Conservation (phyloP, 2,888 invertebrate species). For the Steinernema carpocapsae region DNA sequence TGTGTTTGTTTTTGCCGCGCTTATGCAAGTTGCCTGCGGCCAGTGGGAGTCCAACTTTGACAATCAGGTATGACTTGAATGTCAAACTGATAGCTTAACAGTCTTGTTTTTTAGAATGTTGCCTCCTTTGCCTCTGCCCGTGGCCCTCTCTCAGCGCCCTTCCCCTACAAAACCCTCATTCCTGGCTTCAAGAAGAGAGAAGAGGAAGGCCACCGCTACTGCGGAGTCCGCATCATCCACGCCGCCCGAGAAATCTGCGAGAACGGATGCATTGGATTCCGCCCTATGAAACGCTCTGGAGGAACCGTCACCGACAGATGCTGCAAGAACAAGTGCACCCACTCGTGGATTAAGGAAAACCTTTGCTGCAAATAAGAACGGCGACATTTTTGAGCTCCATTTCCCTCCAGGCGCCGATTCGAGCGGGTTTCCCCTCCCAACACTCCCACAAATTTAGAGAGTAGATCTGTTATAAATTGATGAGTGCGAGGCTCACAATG, state of each 20-base stretch:
- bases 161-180: too few species aligned
- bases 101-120: background rate
- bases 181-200: background rate
- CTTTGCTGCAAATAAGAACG: background rate
- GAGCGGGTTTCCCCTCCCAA: constrained; percentile 8
- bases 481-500: too few species aligned
- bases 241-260: background rate
- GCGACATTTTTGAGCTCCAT: background rate
- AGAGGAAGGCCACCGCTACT: background rate
- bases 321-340: constrained; percentile 32
- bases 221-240: background rate
- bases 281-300: background rate
- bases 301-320: constrained; percentile 15
- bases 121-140: background rate
- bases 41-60: background rate
- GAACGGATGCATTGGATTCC: constrained; percentile 12
- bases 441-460: background rate
- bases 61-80: background rate
- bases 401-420: background rate
- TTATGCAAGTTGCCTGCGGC: background rate
- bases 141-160: background rate
- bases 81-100: background rate
- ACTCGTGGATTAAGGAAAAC: constrained; percentile 27
- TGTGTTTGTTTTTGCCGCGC: background rate
- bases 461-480: background rate